Conservation (phyloP, 2,888 invertebrate species). For the Hirudinaria manillensis region DNA sequence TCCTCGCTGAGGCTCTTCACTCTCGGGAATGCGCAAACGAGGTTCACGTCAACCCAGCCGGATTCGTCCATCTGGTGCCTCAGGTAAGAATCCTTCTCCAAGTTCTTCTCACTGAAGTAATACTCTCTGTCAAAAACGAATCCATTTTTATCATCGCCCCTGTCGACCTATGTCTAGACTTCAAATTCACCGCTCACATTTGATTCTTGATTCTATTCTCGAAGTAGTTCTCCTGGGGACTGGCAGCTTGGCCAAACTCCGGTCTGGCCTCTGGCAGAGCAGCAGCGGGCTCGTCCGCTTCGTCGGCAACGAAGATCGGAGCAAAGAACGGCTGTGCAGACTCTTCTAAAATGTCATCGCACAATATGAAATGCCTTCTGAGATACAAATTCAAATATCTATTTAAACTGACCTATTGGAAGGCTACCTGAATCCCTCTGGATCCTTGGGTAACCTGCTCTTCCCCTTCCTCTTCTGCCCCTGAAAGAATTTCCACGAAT, state of each 20-base stretch:
- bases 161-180: too few relatives aligned
- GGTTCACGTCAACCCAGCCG: conserved; percentile 83
- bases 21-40: conserved; percentile 92
- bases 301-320: too few relatives aligned
- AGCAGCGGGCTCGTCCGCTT: too few relatives aligned
- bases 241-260: too few relatives aligned
- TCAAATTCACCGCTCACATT: too few relatives aligned
- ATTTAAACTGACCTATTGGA: not conserved
- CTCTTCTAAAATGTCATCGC: not conserved
- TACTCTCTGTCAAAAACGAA: conserved; percentile 72
- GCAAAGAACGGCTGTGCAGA: too few relatives aligned
- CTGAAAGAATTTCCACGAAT: conserved; percentile 3
- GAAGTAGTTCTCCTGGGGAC: too few relatives aligned
- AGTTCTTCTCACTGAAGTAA: conserved; percentile 94
- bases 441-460: not conserved
- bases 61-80: conserved; percentile 90
- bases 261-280: too few relatives aligned
- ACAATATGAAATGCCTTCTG: not conserved
- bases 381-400: not conserved
- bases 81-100: conserved; percentile 88
- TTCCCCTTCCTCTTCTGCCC: not conserved
- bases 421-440: not conserved
- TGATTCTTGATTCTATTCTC: too few relatives aligned
- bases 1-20: conserved; percentile 66
- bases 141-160: too few relatives aligned